Evolutionary conservation across 2,113 vertebrate genomes (phyloP).

Genomic region (Procapra przewalskii): DNA sequence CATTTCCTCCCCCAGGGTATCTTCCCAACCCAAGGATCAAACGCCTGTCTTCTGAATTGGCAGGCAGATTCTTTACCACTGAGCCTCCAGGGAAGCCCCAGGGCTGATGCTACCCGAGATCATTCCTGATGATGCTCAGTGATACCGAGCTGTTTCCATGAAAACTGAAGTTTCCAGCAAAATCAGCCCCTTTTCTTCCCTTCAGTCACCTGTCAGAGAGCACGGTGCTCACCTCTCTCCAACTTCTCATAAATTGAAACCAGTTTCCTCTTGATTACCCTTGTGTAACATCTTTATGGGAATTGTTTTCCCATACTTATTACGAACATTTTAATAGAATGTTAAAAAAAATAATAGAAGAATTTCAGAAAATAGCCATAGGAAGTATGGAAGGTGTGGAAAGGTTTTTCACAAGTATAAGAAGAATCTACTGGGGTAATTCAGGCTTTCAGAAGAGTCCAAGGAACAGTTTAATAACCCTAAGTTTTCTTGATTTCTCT

Average conservation of each 20-base stretch:
- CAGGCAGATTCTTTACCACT: neutral
- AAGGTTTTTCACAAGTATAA: neutral
- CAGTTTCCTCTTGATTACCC: neutral
- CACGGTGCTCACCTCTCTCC: neutral
- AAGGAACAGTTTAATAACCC: neutral
- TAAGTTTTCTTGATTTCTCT: neutral
- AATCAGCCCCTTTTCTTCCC: neutral
- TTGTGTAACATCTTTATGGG: neutral
- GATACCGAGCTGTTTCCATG: neutral
- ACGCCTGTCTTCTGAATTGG: neutral
- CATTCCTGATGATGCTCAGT: neutral
- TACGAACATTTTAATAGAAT: neutral
- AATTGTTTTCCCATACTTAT: neutral
- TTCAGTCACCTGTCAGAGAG: neutral
- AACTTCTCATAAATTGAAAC: neutral
- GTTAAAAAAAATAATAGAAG: neutral
- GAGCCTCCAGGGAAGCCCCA: neutral
- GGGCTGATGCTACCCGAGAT: neutral
- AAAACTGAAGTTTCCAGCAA: neutral
- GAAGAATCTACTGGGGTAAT: neutral
- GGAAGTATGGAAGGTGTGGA: neutral
- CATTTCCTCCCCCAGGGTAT: neutral
- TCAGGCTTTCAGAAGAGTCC: neutral
- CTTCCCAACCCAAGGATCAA: neutral
- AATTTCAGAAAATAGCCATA: slow-evolving; percentile 24